Evolutionary conservation across 2,113 vertebrate genomes (phyloP).

Genomic region (Nestor notabilis): DNA sequence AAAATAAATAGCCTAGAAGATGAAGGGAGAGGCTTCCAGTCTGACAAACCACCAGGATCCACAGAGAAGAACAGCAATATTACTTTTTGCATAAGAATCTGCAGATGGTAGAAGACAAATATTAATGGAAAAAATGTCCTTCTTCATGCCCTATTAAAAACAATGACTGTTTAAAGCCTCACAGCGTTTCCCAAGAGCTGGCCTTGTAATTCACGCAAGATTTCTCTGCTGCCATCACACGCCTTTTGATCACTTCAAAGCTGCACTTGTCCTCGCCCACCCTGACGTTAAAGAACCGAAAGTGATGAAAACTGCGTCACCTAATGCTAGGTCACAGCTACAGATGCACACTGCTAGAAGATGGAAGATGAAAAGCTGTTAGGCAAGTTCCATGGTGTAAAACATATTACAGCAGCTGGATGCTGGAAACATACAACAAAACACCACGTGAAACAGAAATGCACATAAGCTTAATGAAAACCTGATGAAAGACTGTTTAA

Average conservation of each 20-base stretch:
- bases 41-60: background rate
- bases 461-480: slow-evolving; percentile 30
- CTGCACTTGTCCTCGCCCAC: background rate
- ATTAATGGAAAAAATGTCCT: background rate
- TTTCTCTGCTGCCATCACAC: background rate
- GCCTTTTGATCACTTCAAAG: background rate
- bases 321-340: background rate
- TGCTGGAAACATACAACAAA: background rate
- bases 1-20: background rate
- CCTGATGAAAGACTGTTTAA: slow-evolving; percentile 5
- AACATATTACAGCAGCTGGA: background rate
- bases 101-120: background rate
- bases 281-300: background rate
- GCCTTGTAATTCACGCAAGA: background rate
- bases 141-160: background rate
- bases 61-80: background rate
- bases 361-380: background rate
- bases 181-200: background rate
- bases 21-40: background rate
- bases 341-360: background rate
- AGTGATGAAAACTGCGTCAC: background rate
- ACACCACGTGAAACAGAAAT: background rate
- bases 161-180: background rate
- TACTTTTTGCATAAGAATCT: background rate
- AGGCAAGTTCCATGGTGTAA: background rate